phyloP scores from a whole-genome alignment of 1,140 invertebrate species.

The Homalodisca vitripennis region DNA sequence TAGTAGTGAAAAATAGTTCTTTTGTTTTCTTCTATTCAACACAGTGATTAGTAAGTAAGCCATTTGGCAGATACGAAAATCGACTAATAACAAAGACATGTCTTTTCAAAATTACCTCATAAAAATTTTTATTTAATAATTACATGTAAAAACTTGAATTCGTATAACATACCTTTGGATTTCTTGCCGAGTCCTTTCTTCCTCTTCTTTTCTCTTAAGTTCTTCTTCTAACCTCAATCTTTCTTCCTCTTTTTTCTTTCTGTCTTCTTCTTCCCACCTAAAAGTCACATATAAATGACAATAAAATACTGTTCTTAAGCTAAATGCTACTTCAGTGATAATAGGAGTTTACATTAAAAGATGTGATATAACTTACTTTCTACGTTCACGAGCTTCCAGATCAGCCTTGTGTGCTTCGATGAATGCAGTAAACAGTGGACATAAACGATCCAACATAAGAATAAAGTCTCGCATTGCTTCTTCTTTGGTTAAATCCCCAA shows the following conservation, averaged over 20 bases:
- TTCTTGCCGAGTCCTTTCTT: slow-evolving; percentile 58
- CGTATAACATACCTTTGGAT: slow-evolving; percentile 46
- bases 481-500: slow-evolving; percentile 81
- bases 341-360: too few relatives aligned
- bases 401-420: slow-evolving; percentile 89
- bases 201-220: slow-evolving; percentile 56
- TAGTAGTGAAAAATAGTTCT: too few relatives aligned
- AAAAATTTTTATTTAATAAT: too few relatives aligned
- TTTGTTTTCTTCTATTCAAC: too few relatives aligned
- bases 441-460: slow-evolving; percentile 79
- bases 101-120: too few relatives aligned
- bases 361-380: slow-evolving; percentile 57
- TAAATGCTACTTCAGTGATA: too few relatives aligned
- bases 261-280: slow-evolving; percentile 47
- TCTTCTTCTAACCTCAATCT: slow-evolving; percentile 62
- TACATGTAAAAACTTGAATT: too few relatives aligned
- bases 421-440: slow-evolving; percentile 86
- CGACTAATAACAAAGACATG: too few relatives aligned
- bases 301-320: too few relatives aligned
- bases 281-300: too few relatives aligned
- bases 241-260: slow-evolving; percentile 49
- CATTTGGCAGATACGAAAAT: too few relatives aligned
- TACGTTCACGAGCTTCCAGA: slow-evolving; percentile 64
- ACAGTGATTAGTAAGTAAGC: too few relatives aligned
- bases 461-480: slow-evolving; percentile 93